A percentile compares a stretch with the other conserved stretches of the same genome.
Evolutionary conservation across 2,888 invertebrate species (phyloP).

Genomic region (Hydrotaea diabolus): DNA sequence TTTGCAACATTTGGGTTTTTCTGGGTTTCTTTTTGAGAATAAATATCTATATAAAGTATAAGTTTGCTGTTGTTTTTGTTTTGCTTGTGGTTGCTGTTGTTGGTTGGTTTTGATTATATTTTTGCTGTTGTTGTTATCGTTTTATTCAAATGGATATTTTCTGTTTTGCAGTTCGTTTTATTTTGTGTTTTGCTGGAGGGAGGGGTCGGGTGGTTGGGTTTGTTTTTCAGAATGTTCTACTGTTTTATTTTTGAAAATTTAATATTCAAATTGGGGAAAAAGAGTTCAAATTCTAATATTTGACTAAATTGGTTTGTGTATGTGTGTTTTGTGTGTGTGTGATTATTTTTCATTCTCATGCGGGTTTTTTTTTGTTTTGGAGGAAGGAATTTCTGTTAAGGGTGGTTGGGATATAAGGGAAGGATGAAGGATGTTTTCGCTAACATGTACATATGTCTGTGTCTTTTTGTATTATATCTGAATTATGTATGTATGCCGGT

Average conservation of each 20-base stretch:
- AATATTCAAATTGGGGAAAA: conserved; percentile 10
- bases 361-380: neutral
- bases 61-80: conserved; percentile 14
- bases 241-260: conserved; percentile 14
- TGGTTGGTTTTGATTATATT: conserved; percentile 2
- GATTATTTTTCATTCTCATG: neutral
- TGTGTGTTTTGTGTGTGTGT: neutral
- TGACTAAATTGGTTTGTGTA: neutral
- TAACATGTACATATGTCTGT: neutral
- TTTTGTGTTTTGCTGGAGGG: neutral
- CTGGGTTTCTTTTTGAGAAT: conserved; percentile 23
- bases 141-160: conserved; percentile 16
- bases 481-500: neutral
- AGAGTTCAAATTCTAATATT: conserved; percentile 8
- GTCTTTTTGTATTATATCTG: neutral
- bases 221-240: neutral
- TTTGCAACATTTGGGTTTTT: conserved; percentile 45
- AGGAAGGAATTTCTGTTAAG: neutral
- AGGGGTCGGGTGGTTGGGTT: too few species aligned
- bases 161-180: neutral
- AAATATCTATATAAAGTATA: conserved; percentile 44
- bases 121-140: conserved; percentile 13
- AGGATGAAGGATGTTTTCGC: neutral
- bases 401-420: neutral
- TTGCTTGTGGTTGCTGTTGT: conserved; percentile 43